phyloP scores from a whole-genome alignment of 92 coral and sea anemone species.

The Meandrina meandrites region DNA sequence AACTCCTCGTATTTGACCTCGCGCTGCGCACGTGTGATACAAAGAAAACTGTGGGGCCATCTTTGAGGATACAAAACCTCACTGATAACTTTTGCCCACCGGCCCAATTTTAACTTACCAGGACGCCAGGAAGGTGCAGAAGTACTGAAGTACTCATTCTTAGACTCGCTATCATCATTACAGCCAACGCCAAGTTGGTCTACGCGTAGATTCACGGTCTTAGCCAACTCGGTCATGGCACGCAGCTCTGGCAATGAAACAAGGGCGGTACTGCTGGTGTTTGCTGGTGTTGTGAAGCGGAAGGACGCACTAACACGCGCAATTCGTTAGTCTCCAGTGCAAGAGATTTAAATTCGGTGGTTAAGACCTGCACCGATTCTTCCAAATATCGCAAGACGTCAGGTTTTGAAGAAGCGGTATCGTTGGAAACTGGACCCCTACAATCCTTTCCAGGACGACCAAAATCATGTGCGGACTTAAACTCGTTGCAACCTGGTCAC shows the following conservation, averaged over 20 bases:
- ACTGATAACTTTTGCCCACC: slow-evolving; percentile 4
- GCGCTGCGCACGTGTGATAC: slow-evolving; percentile 10
- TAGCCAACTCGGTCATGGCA: slow-evolving; percentile 8
- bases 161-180: not conserved
- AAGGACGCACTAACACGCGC: not conserved
- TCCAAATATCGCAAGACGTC: not conserved
- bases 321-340: not conserved
- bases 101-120: slow-evolving; percentile 31
- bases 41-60: slow-evolving; percentile 26
- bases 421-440: too few relatives aligned
- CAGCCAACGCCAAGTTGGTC: not conserved
- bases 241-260: slow-evolving; percentile 5
- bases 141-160: not conserved
- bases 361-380: slow-evolving; percentile 8
- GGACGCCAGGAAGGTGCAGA: slow-evolving; percentile 2
- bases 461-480: too few relatives aligned
- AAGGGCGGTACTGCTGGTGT: not conserved
- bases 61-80: slow-evolving; percentile 15
- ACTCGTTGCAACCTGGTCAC: too few relatives aligned
- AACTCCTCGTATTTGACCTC: slow-evolving; percentile 18
- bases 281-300: not conserved
- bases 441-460: too few relatives aligned
- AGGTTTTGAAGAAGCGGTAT: not conserved
- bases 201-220: not conserved
- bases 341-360: not conserved